Percentiles rank a stretch among this genome's conserved stretches.
These are phyloP conservation scores for Proisotoma minuta DNA, from an alignment of 2,888 invertebrate species.

Conservation along the genomic window DNA sequence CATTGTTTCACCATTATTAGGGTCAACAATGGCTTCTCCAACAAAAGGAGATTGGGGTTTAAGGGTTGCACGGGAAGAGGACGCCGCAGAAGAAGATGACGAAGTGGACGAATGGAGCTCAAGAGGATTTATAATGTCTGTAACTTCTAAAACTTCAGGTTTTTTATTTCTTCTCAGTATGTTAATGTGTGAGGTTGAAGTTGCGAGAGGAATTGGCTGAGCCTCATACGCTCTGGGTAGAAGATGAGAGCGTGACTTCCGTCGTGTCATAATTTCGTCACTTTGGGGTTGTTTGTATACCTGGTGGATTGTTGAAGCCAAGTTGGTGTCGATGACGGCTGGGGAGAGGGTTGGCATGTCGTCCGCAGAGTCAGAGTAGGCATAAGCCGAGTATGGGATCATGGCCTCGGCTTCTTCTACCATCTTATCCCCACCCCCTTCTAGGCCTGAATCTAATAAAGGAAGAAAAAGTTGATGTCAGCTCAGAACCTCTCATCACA, in stretches of 20 bases:
- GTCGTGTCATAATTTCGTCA: too few species aligned
- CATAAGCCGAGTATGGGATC: conserved; percentile 12
- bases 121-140: background rate
- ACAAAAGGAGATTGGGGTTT: conserved; percentile 2
- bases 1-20: background rate
- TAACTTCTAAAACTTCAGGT: background rate
- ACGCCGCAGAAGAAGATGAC: background rate
- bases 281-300: too few species aligned
- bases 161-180: background rate
- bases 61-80: background rate
- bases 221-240: background rate
- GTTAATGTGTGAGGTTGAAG: background rate
- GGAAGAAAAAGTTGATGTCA: too few species aligned
- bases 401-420: conserved; percentile 18
- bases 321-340: background rate
- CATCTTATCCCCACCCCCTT: conserved; percentile 2
- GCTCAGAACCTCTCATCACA: too few species aligned
- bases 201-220: background rate
- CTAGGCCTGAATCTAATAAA: conserved; percentile 8
- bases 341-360: conserved; percentile 7
- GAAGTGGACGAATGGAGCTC: too few species aligned
- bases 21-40: background rate
- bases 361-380: background rate
- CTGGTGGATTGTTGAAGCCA: background rate
- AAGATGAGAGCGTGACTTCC: too few species aligned